A percentile compares a stretch with the other conserved stretches of the same genome.
These are phyloP conservation scores for Axis porcinus DNA, from an alignment of 2,113 vertebrate genomes.

Conservation along the genomic window DNA sequence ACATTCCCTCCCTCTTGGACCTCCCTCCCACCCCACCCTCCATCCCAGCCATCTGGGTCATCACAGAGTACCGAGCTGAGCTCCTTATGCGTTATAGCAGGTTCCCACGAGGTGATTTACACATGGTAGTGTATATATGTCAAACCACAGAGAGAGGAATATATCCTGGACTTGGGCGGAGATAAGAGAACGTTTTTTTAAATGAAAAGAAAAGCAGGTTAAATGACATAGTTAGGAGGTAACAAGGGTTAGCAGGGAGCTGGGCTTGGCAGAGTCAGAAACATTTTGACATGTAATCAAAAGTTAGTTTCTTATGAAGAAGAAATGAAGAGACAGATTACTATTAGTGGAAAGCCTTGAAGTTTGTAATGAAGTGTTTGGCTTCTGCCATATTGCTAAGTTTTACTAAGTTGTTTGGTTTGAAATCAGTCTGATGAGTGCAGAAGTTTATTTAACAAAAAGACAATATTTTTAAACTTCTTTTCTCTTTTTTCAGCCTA, in stretches of 20 bases:
- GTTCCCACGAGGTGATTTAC: not conserved
- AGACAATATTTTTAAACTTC: not conserved
- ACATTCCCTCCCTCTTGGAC: not conserved
- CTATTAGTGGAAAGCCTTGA: not conserved
- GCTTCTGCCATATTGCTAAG: not conserved
- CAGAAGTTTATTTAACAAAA: not conserved
- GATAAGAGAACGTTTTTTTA: not conserved
- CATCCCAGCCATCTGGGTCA: not conserved
- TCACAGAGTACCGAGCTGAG: not conserved
- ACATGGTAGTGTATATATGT: not conserved
- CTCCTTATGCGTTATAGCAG: no score
- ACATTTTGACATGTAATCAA: not conserved
- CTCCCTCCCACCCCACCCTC: not conserved
- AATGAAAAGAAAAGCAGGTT: not conserved
- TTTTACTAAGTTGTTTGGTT: not conserved
- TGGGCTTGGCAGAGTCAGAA: not conserved
- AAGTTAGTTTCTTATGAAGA: not conserved
- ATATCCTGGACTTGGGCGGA: not conserved
- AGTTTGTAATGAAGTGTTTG: not conserved
- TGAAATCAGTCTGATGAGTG: not conserved
- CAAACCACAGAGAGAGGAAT: not conserved
- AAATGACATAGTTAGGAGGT: not conserved
- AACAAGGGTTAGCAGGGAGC: not conserved
- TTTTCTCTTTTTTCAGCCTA: not conserved
- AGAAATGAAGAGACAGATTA: not conserved